phyloP scores from a whole-genome alignment of 1,140 invertebrate species.

The Capitella teleta region DNA sequence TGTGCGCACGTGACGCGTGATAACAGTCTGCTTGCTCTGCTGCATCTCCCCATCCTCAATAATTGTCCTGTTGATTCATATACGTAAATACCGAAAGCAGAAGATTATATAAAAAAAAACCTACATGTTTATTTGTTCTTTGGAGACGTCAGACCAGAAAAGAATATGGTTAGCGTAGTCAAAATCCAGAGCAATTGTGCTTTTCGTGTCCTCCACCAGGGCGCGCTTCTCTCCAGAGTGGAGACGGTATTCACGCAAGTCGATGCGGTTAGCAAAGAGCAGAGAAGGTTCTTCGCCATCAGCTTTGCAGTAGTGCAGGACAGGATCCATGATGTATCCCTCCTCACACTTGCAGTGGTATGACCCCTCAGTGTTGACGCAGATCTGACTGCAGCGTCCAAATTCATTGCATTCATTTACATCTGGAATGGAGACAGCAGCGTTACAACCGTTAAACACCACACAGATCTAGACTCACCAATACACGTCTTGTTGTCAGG shows the following conservation, averaged over 20 bases:
- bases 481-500: constrained; percentile 13
- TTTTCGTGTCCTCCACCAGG: constrained; percentile 32
- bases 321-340: constrained; percentile 77
- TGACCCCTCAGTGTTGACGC: constrained; percentile 76
- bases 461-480: constrained; percentile 1
- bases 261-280: constrained; percentile 29
- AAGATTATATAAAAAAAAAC: neutral
- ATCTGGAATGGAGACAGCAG: constrained; percentile 52
- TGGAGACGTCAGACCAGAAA: constrained; percentile 85
- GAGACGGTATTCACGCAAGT: constrained; percentile 25
- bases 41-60: constrained; percentile 7
- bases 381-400: constrained; percentile 83
- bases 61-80: constrained; percentile 1
- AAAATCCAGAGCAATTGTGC: constrained; percentile 39
- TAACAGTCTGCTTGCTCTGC: too few species aligned
- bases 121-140: constrained; percentile 71
- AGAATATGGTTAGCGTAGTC: constrained; percentile 79
- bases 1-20: constrained; percentile 64
- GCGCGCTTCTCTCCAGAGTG: constrained; percentile 14
- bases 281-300: constrained; percentile 25
- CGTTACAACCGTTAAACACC: neutral
- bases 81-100: neutral
- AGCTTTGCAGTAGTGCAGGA: constrained; percentile 64
- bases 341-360: constrained; percentile 82
- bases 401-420: constrained; percentile 77